Evolutionary conservation across 2,113 vertebrate species (phyloP), one percentile per base, ranked within the genome.

Genomic region (Osmerus mordax): DNA sequence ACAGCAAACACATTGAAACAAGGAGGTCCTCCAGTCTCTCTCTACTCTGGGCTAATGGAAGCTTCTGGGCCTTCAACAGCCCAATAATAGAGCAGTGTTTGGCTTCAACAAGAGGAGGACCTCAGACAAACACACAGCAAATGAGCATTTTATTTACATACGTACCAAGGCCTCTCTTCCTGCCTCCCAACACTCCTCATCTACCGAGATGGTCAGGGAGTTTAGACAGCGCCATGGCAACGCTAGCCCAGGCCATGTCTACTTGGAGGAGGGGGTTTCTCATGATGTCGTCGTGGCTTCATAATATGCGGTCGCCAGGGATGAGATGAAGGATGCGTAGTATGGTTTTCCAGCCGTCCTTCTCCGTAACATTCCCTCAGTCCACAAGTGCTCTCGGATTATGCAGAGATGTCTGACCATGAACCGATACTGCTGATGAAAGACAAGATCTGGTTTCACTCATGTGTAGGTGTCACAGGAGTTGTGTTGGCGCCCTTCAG

Each of bases 161-260:
- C 32, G 32, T 36, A 83, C 84, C 71, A 77, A 32, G 68, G 32
- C 69, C 59, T 56, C 71, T 65, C 67, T 29, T 68, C 55, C 72
- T 51, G 25, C 55, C 66, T 21, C 62, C 18, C 62, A 65, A 69
- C 83, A 72, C 69, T 83, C 83, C 81, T 86, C 88, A 87, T 87
- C 87, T 85, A 76, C 81, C 72, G 81, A 75, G 78, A 84, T 81
- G 84, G 59, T 67, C 61, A 66, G 77, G 76, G 82, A 91, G 89
- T 87, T 81, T 69, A 84, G 83, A 80, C 1, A 55, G 87, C 3
- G 70, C 92, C 91, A 92, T 95, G 91, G 92, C 91, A 95, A 94
- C 94, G 55, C 1, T 62, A 64, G 87, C 58, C 58, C 62, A 66
- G 87, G 67, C 74, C 83, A 76, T 84, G 83, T 92, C 76, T 87